phyloP scores from a whole-genome alignment of 1,140 invertebrate genomes.

The Drosophila sechellia region DNA sequence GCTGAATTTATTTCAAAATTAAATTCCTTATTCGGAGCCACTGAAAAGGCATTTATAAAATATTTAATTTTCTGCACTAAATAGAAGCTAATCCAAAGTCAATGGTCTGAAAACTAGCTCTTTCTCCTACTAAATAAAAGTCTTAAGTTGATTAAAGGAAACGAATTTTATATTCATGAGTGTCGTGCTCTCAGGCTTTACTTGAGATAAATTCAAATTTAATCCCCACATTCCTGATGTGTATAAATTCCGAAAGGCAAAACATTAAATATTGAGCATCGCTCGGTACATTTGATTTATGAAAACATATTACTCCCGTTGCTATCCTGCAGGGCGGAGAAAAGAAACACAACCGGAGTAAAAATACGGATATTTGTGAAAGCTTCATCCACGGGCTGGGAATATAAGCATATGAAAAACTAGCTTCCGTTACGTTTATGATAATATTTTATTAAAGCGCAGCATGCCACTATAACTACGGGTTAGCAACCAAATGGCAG shows the following conservation, averaged over 20 bases:
- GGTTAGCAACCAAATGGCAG: conserved; percentile 24
- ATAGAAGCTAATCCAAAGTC: not conserved
- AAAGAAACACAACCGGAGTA: conserved; percentile 4
- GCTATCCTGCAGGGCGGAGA: conserved; percentile 19
- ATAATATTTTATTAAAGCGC: conserved; percentile 81
- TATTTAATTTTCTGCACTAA: not conserved
- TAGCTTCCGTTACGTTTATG: conserved; percentile 78
- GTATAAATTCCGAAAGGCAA: conserved; percentile 40
- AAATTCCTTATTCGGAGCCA: conserved; percentile 5
- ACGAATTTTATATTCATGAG: conserved; percentile 25
- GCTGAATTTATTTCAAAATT: not conserved
- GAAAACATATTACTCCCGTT: conserved; percentile 44
- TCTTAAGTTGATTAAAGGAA: not conserved
- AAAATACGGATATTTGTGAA: conserved; percentile 39
- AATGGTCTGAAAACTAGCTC: not conserved
- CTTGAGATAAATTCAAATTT: conserved; percentile 37
- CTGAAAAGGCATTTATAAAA: conserved; percentile 10
- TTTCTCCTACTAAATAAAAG: not conserved
- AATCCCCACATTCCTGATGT: conserved; percentile 48
- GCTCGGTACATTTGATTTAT: conserved; percentile 49
- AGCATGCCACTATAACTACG: conserved; percentile 51
- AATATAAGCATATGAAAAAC: conserved; percentile 79
- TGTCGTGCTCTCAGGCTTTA: conserved; percentile 16
- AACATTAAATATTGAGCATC: conserved; percentile 48
- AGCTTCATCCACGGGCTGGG: conserved; percentile 37